Conservation (phyloP, 2,797 vertebrate genomes). For the Huso huso region DNA sequence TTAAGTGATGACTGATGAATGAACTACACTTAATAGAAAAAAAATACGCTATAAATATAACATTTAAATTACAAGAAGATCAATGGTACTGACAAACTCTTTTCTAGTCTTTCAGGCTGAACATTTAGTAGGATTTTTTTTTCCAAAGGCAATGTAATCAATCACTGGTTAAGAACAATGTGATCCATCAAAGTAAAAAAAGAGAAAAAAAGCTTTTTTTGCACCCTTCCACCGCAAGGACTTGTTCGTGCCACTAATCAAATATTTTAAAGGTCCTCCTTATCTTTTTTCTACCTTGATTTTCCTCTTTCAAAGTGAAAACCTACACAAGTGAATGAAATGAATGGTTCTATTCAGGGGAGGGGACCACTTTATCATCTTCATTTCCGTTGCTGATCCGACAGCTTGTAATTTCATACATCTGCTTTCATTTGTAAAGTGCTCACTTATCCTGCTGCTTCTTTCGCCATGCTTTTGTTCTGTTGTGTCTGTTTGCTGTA, state of each 20-base stretch:
- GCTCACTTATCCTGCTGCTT: slow-evolving; percentile 72
- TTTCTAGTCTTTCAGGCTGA: slow-evolving; percentile 45
- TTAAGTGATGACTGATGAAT: slow-evolving; percentile 25
- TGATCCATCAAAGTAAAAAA: slow-evolving; percentile 52
- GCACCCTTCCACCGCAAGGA: slow-evolving; percentile 37
- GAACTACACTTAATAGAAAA: slow-evolving; percentile 71
- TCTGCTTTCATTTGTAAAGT: slow-evolving; percentile 94
- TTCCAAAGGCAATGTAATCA: slow-evolving; percentile 8
- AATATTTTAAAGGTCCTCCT: slow-evolving; percentile 44
- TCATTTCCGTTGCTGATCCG: slow-evolving; percentile 78
- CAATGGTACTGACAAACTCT: slow-evolving; percentile 55
- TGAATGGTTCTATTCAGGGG: slow-evolving; percentile 83
- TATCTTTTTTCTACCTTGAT: slow-evolving; percentile 32
- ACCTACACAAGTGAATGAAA: slow-evolving; percentile 62
- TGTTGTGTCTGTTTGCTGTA: slow-evolving; percentile 47
- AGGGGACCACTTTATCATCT: slow-evolving; percentile 85
- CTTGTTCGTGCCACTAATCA: slow-evolving; percentile 40
- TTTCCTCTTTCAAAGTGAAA: slow-evolving; percentile 40
- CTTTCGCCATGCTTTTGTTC: slow-evolving; percentile 48
- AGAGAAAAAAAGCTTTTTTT: slow-evolving; percentile 18
- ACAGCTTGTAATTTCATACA: slow-evolving; percentile 94
- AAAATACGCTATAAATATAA: slow-evolving; percentile 66
- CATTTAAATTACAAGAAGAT: slow-evolving; percentile 65
- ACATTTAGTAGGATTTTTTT: slow-evolving; percentile 30
- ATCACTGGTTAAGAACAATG: slow-evolving; percentile 34